Base-by-base conservation (phyloP, 2,797 vertebrate genomes). In the Tinamus major region DNA sequence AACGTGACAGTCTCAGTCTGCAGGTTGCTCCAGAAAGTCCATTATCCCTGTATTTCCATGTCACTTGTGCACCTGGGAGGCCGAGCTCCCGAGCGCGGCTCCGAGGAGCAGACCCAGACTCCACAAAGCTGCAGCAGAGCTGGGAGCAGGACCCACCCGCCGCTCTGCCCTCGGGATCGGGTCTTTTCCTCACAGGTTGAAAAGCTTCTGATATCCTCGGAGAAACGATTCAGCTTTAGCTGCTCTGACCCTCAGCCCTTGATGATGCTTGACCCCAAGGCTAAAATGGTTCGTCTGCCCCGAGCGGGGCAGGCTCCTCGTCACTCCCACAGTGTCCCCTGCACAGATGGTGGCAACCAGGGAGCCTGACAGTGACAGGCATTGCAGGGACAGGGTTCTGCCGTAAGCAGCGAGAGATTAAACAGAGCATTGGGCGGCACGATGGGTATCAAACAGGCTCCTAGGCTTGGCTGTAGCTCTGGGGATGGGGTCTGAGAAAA, bases 331-430 rank as follows among this genome's bases (percentile, higher is more conserved):
- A 79, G 49, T 14, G 48, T 61, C 89, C 88, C 78, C 71, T 74
- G 58, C 91, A 61, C 77, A 86, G 56, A 58, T 5, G 1, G 0
- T 10, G 48, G 69, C 19, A 96, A 86, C 88, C 41, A 89, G 51
- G 82, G 87, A 95, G 74, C 55, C 55, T 20, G 69, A 94, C 89
- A 64, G 69, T 4, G 7, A 85, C 42, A 93, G 79, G 65, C 37
- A 21, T 5, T 51, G 93, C 86, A 93, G 92, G 92, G 35, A 29
- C 42, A 92, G 72, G 35, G 44, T 76, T 92, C 85, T 94, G 93
- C 89, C 13, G 5, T 16, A 87, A 90, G 92, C 87, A 94, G 95
- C 49, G 89, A 88, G 77, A 85, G 87, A n/a, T 15, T 55, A 82
- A 61, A 55, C 46, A 87, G 46, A 93, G 92, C 85, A 8, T 72